Base-by-base conservation (phyloP, 1,140 invertebrate genomes). In the Lasioglossum albipes region DNA sequence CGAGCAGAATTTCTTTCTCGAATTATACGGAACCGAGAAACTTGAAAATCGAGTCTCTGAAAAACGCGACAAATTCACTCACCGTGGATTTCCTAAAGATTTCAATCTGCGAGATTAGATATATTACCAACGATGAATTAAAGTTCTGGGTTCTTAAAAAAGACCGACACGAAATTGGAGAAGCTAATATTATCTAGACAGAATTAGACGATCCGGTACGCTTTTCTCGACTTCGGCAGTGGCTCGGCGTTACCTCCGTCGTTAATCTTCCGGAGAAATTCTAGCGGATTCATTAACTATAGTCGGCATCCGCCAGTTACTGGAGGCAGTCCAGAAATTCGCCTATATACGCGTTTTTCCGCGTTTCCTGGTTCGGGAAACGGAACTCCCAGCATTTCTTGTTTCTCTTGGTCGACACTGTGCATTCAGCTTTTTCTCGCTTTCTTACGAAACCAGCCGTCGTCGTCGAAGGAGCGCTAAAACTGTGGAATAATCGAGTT, bases 241-340 rank as follows among this genome's bases (percentile, higher is more conserved):
- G 66, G 78, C 59, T 13, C 59, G 59, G 62, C 68, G 74, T 82
- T 82, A 71, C 77, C 66, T 67, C 20, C 71, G 71, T 87, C 84
- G 85, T 87, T 87, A 87, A 87, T 87, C 86, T 87, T 87, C 86
- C 16, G 57, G 45, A 45, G 79, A 61, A 79, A 84, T 72, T 82
- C 77, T 74, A 62, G 82, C 71, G 79, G 75, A 86, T 82, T 86
- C 84, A 87, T 87, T 87, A 87, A 84, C 82, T 64, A 81, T 75
- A 73, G 73, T 49, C 74, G 75, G 68, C 73, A 72, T 82, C 74
- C 79, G 67, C 66, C 83, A 75, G 82, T 84, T 68, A 77, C 78
- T 52, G 71, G 36, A 81, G 75, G 65, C 67, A 64, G 66, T 75
- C 75, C 72, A 68, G 78, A 75, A 84, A 85, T 82, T 49, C 62